These are phyloP conservation scores for Onychorhynchus coronatus DNA, from an alignment of 2,113 vertebrate genomes.

Conservation along the genomic window DNA sequence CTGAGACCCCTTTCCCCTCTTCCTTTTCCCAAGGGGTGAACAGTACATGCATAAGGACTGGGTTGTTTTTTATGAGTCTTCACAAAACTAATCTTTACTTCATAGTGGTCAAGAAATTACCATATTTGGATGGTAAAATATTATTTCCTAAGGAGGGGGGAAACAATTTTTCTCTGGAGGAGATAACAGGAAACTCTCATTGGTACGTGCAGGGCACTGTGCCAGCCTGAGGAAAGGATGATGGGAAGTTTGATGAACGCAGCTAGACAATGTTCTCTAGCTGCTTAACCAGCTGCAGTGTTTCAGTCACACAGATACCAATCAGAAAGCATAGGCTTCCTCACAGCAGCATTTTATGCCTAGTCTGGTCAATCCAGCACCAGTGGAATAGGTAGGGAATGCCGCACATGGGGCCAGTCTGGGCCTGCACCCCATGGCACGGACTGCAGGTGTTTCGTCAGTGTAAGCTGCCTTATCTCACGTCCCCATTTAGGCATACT, in stretches of 20 bases:
- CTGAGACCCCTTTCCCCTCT: not conserved
- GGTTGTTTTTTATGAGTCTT: not conserved
- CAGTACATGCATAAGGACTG: not conserved
- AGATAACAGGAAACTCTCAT: not conserved
- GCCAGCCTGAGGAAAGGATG: not conserved
- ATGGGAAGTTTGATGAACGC: not conserved
- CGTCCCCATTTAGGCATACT: not conserved
- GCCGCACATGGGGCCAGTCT: not conserved
- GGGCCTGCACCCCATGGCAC: not conserved
- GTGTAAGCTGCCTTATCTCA: slow-evolving; percentile 15
- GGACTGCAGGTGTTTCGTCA: not conserved
- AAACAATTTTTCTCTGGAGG: not conserved
- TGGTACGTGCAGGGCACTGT: not conserved
- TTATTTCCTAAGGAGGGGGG: not conserved
- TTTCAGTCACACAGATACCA: not conserved
- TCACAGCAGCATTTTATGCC: not conserved
- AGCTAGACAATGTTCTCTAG: not conserved
- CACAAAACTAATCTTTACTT: not conserved
- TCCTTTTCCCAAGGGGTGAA: not conserved
- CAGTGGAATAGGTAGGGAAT: not conserved
- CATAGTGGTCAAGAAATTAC: not conserved
- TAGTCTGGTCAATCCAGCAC: not conserved
- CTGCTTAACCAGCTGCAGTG: not conserved
- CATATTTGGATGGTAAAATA: not conserved
- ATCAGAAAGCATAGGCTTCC: not conserved